Conservation (phyloP, 2,888 invertebrate genomes). For the Epinotia bilunana region DNA sequence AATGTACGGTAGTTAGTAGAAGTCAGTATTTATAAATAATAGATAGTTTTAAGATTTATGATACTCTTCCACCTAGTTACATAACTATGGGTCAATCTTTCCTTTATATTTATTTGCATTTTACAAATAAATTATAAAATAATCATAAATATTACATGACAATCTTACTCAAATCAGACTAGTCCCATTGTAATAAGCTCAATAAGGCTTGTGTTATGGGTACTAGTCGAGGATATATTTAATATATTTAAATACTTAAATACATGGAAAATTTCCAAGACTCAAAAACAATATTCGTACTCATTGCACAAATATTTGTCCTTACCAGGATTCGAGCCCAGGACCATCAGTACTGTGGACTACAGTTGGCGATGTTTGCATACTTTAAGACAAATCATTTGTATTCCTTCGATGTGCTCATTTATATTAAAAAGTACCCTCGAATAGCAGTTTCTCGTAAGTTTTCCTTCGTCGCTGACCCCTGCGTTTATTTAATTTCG, state of each 20-base stretch:
- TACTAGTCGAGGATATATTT: too few relatives aligned
- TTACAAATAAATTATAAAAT: too few relatives aligned
- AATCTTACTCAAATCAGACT: too few relatives aligned
- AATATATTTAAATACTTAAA: too few relatives aligned
- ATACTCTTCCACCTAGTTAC: not conserved
- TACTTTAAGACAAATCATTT: not conserved
- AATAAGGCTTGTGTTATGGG: too few relatives aligned
- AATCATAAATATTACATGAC: too few relatives aligned
- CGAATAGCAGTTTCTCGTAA: conserved; percentile 19
- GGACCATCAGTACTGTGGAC: not conserved
- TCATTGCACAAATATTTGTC: too few relatives aligned
- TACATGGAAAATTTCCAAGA: too few relatives aligned
- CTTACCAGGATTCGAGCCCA: too few relatives aligned
- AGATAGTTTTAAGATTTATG: not conserved
- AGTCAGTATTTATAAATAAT: not conserved
- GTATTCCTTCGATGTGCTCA: not conserved
- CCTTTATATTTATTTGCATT: not conserved
- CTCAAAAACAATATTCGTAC: too few relatives aligned
- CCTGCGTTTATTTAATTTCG: conserved; percentile 79
- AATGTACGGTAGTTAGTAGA: too few relatives aligned
- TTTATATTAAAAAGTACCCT: conserved; percentile 35
- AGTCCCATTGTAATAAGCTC: too few relatives aligned
- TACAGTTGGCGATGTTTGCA: not conserved
- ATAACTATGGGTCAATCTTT: not conserved
- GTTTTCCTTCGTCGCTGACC: conserved; percentile 35